phyloP scores from a whole-genome alignment of 2,797 vertebrate genomes.

The Phrynocephalus vlangalii region DNA sequence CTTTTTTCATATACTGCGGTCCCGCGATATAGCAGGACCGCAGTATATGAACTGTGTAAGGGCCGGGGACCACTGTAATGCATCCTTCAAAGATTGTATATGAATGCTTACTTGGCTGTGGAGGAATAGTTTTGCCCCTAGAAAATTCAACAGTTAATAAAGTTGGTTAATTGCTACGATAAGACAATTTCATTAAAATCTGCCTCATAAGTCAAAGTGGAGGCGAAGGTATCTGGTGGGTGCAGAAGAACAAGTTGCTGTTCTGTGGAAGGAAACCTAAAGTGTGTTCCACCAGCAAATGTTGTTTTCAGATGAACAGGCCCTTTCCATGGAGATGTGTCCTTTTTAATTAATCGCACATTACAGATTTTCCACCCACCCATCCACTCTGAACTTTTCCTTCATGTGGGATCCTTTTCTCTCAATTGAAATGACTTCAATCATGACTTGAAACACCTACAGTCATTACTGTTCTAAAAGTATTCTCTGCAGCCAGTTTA shows the following conservation, averaged over 20 bases:
- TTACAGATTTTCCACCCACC: conserved; percentile 22
- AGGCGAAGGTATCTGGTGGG: not conserved
- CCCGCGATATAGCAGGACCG: no score
- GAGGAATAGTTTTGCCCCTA: no score
- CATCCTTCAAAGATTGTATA: no score
- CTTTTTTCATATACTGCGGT: no score
- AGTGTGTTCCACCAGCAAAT: not conserved
- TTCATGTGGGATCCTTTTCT: not conserved
- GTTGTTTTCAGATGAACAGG: not conserved
- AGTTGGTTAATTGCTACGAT: not conserved
- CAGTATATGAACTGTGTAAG: no score
- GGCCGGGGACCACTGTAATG: no score
- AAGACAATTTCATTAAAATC: not conserved
- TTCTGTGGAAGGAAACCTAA: not conserved
- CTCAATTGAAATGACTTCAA: not conserved
- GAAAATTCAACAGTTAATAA: no score
- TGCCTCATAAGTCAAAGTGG: not conserved
- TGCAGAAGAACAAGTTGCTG: no score
- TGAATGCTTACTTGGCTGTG: no score
- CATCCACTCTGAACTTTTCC: conserved; percentile 7
- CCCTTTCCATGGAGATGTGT: not conserved
- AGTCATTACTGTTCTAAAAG: conserved; percentile 17
- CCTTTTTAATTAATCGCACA: conserved; percentile 1
- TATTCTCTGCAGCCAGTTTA: not conserved
- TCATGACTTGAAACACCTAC: not conserved